Evolutionary conservation across 2,888 invertebrate genomes (phyloP).

Genomic region (Parnassius smintheus): DNA sequence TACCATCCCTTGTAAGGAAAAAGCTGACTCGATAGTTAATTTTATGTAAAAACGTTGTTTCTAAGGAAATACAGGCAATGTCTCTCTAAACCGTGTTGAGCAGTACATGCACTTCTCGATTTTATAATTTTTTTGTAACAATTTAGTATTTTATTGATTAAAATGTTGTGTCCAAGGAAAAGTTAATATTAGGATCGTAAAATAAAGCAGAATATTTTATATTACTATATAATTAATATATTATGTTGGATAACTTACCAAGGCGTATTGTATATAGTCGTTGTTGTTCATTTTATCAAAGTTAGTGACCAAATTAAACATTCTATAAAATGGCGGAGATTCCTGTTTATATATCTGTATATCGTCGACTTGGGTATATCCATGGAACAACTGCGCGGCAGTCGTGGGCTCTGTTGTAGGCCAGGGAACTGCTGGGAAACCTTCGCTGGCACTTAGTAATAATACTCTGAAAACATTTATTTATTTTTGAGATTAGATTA

Average conservation of each 20-base stretch:
- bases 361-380: conserved; percentile 55
- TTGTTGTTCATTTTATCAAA: conserved; percentile 83
- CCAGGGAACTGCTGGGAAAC: conserved; percentile 53
- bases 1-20: too few species aligned
- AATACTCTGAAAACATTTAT: conserved; percentile 71
- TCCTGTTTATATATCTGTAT: conserved; percentile 63
- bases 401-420: conserved; percentile 38
- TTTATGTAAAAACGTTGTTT: too few species aligned
- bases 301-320: conserved; percentile 88
- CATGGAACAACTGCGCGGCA: conserved; percentile 54
- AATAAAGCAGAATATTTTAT: not conserved
- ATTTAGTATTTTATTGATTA: too few species aligned
- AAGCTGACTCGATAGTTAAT: too few species aligned
- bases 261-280: conserved; percentile 85
- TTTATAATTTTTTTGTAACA: too few species aligned
- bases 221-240: not conserved
- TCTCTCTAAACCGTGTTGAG: too few species aligned
- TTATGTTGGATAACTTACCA: conserved; percentile 73
- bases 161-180: too few species aligned
- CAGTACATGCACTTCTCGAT: too few species aligned
- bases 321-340: conserved; percentile 80
- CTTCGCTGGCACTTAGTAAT: conserved; percentile 68
- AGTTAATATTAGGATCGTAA: too few species aligned
- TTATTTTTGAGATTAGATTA: too few species aligned
- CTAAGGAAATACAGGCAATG: too few species aligned